phyloP scores from a whole-genome alignment of 2,888 invertebrate genomes.

The Andrena praecox region DNA sequence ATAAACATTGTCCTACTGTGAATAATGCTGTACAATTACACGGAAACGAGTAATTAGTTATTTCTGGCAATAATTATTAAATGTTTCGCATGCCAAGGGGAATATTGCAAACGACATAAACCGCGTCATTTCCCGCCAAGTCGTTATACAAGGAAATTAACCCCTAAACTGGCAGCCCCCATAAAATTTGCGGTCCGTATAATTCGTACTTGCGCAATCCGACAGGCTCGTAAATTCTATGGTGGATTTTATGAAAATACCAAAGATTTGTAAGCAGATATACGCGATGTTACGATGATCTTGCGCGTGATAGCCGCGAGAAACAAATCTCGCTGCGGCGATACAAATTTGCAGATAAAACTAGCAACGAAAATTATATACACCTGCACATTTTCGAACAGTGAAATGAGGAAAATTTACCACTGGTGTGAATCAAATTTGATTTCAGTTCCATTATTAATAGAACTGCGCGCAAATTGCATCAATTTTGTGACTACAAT shows the following conservation, averaged over 20 bases:
- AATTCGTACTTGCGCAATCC: conserved; percentile 52
- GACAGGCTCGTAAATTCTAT: conserved; percentile 51
- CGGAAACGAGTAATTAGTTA: conserved; percentile 42
- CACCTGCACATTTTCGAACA: neutral
- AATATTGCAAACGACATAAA: conserved; percentile 50
- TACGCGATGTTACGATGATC: conserved; percentile 11
- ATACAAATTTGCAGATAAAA: neutral
- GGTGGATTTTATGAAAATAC: conserved; percentile 52
- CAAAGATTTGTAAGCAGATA: conserved; percentile 42
- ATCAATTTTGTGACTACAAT: neutral
- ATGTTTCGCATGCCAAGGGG: conserved; percentile 30
- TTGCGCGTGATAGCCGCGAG: neutral
- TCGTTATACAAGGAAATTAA: conserved; percentile 61
- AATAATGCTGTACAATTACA: neutral
- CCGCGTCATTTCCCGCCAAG: conserved; percentile 50
- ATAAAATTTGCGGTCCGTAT: conserved; percentile 62
- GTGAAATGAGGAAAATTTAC: neutral
- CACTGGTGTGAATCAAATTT: neutral
- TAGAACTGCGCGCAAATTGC: neutral
- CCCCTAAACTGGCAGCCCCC: conserved; percentile 45
- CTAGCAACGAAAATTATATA: neutral
- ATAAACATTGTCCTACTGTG: neutral
- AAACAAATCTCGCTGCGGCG: neutral
- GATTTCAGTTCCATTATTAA: neutral
- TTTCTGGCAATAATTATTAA: conserved; percentile 21